A percentile compares a stretch with the other conserved stretches of the same genome.
These are phyloP conservation scores for Rhinoraja longicauda DNA, from an alignment of 2,797 vertebrate genomes.

Conservation along the genomic window DNA sequence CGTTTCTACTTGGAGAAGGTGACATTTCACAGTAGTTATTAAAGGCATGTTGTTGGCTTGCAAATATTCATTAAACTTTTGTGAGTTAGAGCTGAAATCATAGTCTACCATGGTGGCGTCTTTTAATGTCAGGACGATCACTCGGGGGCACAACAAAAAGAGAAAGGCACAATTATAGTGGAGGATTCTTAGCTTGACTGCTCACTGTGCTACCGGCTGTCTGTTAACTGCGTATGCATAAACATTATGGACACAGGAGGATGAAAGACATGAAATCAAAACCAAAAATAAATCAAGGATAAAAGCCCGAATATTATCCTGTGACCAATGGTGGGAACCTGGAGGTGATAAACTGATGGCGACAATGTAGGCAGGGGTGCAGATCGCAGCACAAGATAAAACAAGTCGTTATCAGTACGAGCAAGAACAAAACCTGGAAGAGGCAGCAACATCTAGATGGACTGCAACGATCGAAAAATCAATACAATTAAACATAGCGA, in stretches of 20 bases:
- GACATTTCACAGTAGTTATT: not conserved
- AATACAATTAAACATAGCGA: not conserved
- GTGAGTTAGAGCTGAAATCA: not conserved
- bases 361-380: not conserved
- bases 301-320: not conserved
- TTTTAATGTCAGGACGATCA: not conserved
- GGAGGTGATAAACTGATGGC: not conserved
- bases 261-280: too few species aligned
- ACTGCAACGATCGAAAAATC: not conserved
- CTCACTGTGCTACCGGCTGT: not conserved
- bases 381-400: not conserved
- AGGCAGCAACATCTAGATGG: not conserved
- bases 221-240: not conserved
- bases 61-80: not conserved
- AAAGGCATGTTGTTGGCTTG: not conserved
- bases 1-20: not conserved
- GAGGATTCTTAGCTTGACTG: not conserved
- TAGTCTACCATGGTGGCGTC: not conserved
- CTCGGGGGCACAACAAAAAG: not conserved
- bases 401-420: not conserved
- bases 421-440: not conserved
- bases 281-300: not conserved
- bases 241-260: not conserved
- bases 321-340: not conserved
- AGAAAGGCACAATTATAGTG: not conserved